Conservation (phyloP, 2,888 invertebrate genomes). For the Celastrina argiolus region DNA sequence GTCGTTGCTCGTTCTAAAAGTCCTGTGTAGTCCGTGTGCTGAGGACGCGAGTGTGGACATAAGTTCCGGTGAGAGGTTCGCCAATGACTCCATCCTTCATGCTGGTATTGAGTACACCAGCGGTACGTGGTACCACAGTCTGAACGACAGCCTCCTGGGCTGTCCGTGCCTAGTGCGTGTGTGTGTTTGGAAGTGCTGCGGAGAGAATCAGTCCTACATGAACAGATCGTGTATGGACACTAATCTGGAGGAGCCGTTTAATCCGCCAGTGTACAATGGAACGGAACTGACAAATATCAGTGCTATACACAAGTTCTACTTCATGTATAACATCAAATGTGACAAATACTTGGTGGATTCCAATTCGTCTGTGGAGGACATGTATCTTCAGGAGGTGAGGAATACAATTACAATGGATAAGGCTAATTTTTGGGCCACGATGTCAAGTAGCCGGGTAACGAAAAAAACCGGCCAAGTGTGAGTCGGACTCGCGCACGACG, state of each 20-base stretch:
- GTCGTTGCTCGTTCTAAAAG: constrained; percentile 29
- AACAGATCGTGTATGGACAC: constrained; percentile 45
- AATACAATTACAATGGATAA: neutral
- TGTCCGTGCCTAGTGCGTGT: constrained; percentile 60
- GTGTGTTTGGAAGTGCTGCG: constrained; percentile 64
- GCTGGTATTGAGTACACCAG: constrained; percentile 51
- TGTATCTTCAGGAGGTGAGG: constrained; percentile 62
- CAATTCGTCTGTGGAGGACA: constrained; percentile 38
- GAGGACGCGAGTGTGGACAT: constrained; percentile 57
- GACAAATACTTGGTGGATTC: constrained; percentile 56
- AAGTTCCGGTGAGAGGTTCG: constrained; percentile 44
- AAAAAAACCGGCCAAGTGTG: too few relatives aligned
- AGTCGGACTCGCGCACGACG: too few relatives aligned
- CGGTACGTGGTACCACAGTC: constrained; percentile 51
- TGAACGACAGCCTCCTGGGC: constrained; percentile 44
- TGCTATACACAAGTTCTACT: constrained; percentile 55
- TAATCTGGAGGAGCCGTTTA: constrained; percentile 51
- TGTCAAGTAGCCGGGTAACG: too few relatives aligned
- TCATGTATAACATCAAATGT: constrained; percentile 48
- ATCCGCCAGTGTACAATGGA: constrained; percentile 54
- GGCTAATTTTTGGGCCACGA: too few relatives aligned
- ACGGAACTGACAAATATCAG: constrained; percentile 39
- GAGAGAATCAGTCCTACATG: constrained; percentile 41
- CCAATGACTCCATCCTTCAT: constrained; percentile 52
- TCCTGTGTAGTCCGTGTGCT: constrained; percentile 44